Base-by-base conservation (phyloP, 2,113 vertebrate genomes). In the Callopanchax toddi region DNA sequence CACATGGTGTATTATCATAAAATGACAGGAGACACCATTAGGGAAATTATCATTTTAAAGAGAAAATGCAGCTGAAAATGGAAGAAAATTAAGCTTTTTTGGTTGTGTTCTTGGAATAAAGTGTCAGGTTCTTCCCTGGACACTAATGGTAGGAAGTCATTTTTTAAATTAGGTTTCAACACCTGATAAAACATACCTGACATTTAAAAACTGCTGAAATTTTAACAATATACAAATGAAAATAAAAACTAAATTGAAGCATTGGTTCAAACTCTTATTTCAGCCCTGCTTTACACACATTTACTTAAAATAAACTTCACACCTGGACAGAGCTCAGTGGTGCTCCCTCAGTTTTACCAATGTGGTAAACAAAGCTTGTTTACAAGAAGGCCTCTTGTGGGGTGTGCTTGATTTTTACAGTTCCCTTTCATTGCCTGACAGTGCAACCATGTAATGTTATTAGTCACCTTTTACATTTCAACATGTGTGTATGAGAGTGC, bases 391-490 rank as follows among this genome's bases (percentile, higher is more conserved):
- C 48, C 44, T 71, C 67, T 60, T 73, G 67, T 65, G 48, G 60
- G 67, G 51, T 55, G 23, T 48, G 23, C 50, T 56, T 78, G 42
- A 65, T 71, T 85, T 70, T 49, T 54, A 68, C 54, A 69, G 59
- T 80, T 74, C 49, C 58, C 29, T 69, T 58, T 65, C 76, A 39
- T 72, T 64, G 59, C 63, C 52, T 69, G 55, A 74, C 79, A 71
- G 60, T 54, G 39, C 51, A 70, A 74, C 64, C 81, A 77, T 72
- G 69, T 74, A 74, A 79, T 78, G 52, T 74, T 69, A 68, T 84
- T 85, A 78, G 58, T 62, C 50, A 68, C 64, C 42, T 71, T 81
- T 81, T 72, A 59, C 79, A 78, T 70, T 84, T 71, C 17, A 51
- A 66, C 51, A 60, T 59, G 25, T n/a, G n/a, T n/a, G n/a, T n/a